These are phyloP conservation scores for Chrysotoxum bicinctum DNA, from an alignment of 2,888 invertebrate genomes.

Conservation along the genomic window DNA sequence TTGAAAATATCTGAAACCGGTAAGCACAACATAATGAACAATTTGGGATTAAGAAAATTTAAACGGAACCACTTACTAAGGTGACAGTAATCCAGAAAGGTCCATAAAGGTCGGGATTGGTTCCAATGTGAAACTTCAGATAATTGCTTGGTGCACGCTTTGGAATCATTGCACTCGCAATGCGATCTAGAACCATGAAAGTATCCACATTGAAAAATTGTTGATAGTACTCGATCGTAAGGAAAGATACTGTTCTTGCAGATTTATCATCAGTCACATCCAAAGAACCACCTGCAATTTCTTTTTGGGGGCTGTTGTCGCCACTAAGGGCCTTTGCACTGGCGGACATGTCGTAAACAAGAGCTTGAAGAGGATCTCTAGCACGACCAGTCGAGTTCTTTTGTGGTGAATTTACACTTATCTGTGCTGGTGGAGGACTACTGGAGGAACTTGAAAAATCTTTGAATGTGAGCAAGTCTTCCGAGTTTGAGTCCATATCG, in stretches of 20 bases:
- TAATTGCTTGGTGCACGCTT: slow-evolving; percentile 90
- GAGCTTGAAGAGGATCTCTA: slow-evolving; percentile 78
- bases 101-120: slow-evolving; percentile 97
- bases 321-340: slow-evolving; percentile 75
- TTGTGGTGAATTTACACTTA: slow-evolving; percentile 85
- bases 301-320: slow-evolving; percentile 37
- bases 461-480: slow-evolving; percentile 87
- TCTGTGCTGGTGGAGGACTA: slow-evolving; percentile 85
- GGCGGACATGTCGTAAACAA: slow-evolving; percentile 80
- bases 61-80: slow-evolving; percentile 82
- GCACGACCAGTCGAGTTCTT: slow-evolving; percentile 75
- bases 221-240: slow-evolving; percentile 90
- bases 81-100: slow-evolving; percentile 98
- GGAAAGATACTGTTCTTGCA: slow-evolving; percentile 85
- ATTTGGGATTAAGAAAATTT: background rate
- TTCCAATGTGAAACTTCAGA: slow-evolving; percentile 91
- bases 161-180: slow-evolving; percentile 93
- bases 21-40: too few relatives aligned
- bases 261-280: slow-evolving; percentile 72
- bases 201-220: slow-evolving; percentile 97
- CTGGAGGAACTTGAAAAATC: slow-evolving; percentile 85
- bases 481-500: slow-evolving; percentile 75
- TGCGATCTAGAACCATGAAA: slow-evolving; percentile 91
- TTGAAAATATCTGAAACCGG: slow-evolving; percentile 88
- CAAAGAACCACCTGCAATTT: slow-evolving; percentile 36